phyloP scores from a whole-genome alignment of 2,113 vertebrate genomes.

The Nycticryphes semicollaris region DNA sequence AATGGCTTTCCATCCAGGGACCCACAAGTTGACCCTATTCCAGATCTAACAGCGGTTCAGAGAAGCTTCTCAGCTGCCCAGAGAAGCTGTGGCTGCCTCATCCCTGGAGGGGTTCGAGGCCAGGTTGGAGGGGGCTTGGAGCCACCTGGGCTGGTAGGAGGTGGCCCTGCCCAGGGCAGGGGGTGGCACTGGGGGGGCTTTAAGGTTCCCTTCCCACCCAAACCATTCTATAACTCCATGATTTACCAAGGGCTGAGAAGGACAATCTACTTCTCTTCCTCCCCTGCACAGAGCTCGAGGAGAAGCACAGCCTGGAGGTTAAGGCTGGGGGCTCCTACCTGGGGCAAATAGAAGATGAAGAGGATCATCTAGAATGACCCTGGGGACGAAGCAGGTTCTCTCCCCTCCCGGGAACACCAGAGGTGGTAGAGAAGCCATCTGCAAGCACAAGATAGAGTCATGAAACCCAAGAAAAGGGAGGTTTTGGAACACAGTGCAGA shows the following conservation, averaged over 20 bases:
- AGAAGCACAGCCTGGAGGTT: not conserved
- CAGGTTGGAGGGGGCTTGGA: no score
- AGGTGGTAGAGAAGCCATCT: not conserved
- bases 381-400: not conserved
- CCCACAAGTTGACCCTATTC: fast-evolving
- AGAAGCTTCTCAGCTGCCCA: no score
- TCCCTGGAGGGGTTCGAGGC: no score
- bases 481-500: fast-evolving
- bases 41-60: no score
- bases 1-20: not conserved
- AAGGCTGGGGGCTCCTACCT: not conserved
- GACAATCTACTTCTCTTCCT: not conserved
- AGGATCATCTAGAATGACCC: not conserved
- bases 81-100: no score
- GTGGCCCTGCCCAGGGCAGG: no score
- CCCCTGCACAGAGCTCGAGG: not conserved
- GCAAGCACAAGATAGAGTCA: not conserved
- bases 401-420: not conserved
- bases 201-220: no score
- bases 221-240: no score
- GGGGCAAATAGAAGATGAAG: not conserved
- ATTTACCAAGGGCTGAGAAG: fast-evolving
- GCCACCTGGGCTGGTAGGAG: no score
- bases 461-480: not conserved
- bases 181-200: no score